Conservation (phyloP, 2,888 invertebrate genomes). For the Serripes groenlandicus region DNA sequence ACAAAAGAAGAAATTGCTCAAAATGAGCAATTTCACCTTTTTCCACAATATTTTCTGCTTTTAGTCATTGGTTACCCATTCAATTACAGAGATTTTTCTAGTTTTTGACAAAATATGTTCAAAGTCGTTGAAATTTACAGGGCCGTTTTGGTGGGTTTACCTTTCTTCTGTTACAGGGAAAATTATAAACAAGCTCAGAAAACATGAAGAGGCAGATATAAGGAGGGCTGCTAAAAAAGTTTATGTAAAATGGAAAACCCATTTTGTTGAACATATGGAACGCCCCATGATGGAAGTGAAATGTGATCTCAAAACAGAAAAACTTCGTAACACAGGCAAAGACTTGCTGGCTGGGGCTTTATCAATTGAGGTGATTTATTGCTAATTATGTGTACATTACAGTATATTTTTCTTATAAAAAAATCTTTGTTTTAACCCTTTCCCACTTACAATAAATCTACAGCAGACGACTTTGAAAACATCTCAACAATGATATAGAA, state of each 20-base stretch:
- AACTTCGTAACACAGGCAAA: slow-evolving; percentile 73
- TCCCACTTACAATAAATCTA: no score
- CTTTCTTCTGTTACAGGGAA: slow-evolving; percentile 70
- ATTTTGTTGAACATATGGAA: slow-evolving; percentile 75
- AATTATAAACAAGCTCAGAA: slow-evolving; percentile 77
- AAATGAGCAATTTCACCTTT: slow-evolving; percentile 1
- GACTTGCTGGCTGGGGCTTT: slow-evolving; percentile 75
- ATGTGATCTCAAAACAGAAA: slow-evolving; percentile 80
- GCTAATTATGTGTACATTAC: no score
- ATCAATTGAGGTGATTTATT: slow-evolving; percentile 72
- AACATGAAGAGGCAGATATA: slow-evolving; percentile 77
- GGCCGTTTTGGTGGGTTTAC: no score
- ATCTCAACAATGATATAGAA: no score
- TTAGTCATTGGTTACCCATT: background rate
- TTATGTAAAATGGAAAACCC: slow-evolving; percentile 79
- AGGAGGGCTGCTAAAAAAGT: slow-evolving; percentile 74
- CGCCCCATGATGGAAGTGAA: slow-evolving; percentile 82
- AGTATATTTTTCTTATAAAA: no score
- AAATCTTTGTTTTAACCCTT: no score
- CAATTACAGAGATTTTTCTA: no score
- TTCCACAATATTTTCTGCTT: slow-evolving; percentile 2
- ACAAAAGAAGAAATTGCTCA: background rate
- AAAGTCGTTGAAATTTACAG: background rate
- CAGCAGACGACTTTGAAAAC: no score
- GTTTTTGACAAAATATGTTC: no score